A percentile compares a stretch with the other conserved stretches of the same genome.
Evolutionary conservation across 2,888 invertebrate genomes (phyloP).

Genomic region (Nomada fabriciana): DNA sequence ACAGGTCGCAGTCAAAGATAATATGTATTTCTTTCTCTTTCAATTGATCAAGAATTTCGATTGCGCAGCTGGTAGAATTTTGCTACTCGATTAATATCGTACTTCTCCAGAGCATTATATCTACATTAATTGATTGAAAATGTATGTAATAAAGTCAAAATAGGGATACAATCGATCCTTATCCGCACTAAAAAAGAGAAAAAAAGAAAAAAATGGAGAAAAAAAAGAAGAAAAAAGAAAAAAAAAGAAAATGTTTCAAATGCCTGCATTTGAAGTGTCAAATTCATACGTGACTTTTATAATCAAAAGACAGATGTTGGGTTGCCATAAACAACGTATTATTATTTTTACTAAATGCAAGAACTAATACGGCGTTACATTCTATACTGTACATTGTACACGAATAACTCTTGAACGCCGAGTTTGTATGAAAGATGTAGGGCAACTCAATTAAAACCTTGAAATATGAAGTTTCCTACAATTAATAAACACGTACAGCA

Average conservation of each 20-base stretch:
- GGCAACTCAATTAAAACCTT: constrained; percentile 23
- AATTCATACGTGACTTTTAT: constrained; percentile 20
- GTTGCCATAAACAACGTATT: no score
- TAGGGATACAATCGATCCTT: constrained; percentile 19
- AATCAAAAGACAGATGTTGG: no score
- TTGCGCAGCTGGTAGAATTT: constrained; percentile 69
- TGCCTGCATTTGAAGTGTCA: constrained; percentile 65
- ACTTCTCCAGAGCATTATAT: constrained; percentile 25
- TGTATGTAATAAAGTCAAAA: constrained; percentile 17
- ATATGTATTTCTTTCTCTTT: constrained; percentile 33
- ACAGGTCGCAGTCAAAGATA: constrained; percentile 33
- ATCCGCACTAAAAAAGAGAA: background rate
- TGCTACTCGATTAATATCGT: constrained; percentile 41
- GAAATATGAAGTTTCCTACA: constrained; percentile 29
- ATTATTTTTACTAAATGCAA: constrained; percentile 3
- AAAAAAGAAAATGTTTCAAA: constrained; percentile 35
- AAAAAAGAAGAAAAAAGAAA: constrained; percentile 4
- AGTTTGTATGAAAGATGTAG: constrained; percentile 1
- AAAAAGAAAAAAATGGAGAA: constrained; percentile 15
- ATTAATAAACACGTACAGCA: constrained; percentile 35
- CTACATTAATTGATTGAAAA: constrained; percentile 27
- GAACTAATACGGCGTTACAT: constrained; percentile 3
- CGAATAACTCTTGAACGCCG: background rate
- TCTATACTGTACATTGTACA: constrained; percentile 7
- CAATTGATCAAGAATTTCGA: constrained; percentile 53